These are phyloP conservation scores for Arrhamphus sclerolepis DNA, from an alignment of 2,797 vertebrate genomes.

Conservation along the genomic window DNA sequence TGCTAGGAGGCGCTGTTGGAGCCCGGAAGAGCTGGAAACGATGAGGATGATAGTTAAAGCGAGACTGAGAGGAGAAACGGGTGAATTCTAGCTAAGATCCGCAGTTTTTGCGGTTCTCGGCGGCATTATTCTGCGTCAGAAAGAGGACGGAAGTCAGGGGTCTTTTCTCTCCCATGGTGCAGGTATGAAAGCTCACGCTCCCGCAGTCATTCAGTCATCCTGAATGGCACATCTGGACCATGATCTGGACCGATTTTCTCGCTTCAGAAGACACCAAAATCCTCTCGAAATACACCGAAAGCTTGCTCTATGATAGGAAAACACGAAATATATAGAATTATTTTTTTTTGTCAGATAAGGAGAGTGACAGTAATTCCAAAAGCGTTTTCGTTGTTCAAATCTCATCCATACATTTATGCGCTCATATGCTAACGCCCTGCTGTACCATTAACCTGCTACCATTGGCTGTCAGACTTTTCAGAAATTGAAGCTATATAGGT, in stretches of 20 bases:
- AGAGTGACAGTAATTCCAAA: background rate
- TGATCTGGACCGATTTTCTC: slow-evolving; percentile 29
- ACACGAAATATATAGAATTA: background rate
- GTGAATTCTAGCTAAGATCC: background rate
- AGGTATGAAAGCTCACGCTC: slow-evolving; percentile 57
- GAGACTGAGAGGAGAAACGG: slow-evolving; percentile 36
- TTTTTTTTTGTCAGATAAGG: too few species aligned
- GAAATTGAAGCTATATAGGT: slow-evolving; percentile 56
- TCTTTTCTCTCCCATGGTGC: slow-evolving; percentile 1
- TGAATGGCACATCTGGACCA: slow-evolving; percentile 31
- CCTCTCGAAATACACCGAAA: background rate
- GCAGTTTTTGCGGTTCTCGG: background rate
- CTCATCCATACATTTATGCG: background rate
- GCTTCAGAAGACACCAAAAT: background rate
- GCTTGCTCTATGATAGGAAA: background rate
- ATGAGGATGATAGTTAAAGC: slow-evolving; percentile 37
- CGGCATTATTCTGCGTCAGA: background rate
- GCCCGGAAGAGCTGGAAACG: slow-evolving; percentile 63
- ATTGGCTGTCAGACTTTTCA: slow-evolving; percentile 37
- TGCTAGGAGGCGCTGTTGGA: slow-evolving; percentile 76
- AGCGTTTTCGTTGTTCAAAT: background rate
- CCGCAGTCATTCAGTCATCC: slow-evolving; percentile 19
- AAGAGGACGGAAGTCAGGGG: background rate
- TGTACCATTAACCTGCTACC: slow-evolving; percentile 9
- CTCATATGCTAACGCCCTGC: slow-evolving; percentile 21